Conservation (phyloP, 1,140 invertebrate genomes). For the Lordiphosa mommai region DNA sequence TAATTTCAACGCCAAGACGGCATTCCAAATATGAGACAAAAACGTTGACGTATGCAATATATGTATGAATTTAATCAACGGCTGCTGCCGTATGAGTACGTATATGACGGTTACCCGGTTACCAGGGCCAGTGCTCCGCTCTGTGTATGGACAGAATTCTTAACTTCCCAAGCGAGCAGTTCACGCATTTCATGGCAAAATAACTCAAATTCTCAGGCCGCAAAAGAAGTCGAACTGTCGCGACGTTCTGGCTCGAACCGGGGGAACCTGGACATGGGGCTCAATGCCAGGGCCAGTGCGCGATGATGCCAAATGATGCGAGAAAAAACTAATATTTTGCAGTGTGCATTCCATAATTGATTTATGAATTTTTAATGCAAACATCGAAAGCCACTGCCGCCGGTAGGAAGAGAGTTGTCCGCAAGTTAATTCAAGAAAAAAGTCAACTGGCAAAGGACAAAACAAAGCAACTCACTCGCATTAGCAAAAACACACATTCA, state of each 20-base stretch:
- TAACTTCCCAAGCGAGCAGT: slow-evolving; percentile 59
- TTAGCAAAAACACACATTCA: slow-evolving; percentile 68
- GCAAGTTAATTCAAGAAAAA: slow-evolving; percentile 62
- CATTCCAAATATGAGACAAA: slow-evolving; percentile 66
- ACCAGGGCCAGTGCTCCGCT: neutral
- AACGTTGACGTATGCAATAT: slow-evolving; percentile 47
- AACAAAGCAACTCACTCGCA: slow-evolving; percentile 64
- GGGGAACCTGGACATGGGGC: slow-evolving; percentile 3
- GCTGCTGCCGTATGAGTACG: slow-evolving; percentile 13
- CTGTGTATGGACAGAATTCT: slow-evolving; percentile 45
- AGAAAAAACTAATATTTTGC: slow-evolving; percentile 78
- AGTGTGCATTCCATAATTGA: slow-evolving; percentile 79
- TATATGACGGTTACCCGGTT: slow-evolving; percentile 7
- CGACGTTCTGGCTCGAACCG: slow-evolving; percentile 2
- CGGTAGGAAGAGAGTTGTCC: slow-evolving; percentile 51
- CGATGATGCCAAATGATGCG: slow-evolving; percentile 36
- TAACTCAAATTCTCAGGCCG: slow-evolving; percentile 67
- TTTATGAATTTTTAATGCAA: slow-evolving; percentile 80
- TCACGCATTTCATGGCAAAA: slow-evolving; percentile 72
- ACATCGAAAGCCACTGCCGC: slow-evolving; percentile 57
- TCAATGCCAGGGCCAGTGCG: slow-evolving; percentile 4
- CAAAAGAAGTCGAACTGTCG: slow-evolving; percentile 22
- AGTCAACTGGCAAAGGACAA: slow-evolving; percentile 24
- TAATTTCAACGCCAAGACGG: slow-evolving; percentile 73
- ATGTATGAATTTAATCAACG: slow-evolving; percentile 70